Base-by-base conservation (phyloP, 2,113 vertebrate species). In the Herpetotheres cachinnans region DNA sequence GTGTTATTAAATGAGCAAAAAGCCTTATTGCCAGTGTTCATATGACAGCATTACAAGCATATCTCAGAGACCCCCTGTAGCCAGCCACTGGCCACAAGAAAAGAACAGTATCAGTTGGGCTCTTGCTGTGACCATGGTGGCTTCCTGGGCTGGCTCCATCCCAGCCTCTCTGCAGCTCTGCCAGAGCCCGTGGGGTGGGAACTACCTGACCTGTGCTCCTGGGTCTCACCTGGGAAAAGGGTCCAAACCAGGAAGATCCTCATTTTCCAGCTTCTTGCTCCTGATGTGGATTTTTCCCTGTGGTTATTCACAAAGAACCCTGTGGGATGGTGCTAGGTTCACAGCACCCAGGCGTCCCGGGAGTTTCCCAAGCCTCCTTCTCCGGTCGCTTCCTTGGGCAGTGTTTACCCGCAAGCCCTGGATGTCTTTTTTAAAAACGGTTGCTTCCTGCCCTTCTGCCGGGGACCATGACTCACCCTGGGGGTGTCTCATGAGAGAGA, bases 171-270 rank as follows among this genome's bases (percentile, higher is more conserved):
- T 6, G 3, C 19, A 52, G 26, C 36, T 56, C 59, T 63, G 52
- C 42, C 61, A 58, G 36, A 88, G 44, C 56, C 85, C 3, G 0
- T 13, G 36, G 14, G 21, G 21, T 36, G 46, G 67, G 34, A 79
- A 58, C 58, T 1, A 0, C 29, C 73, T 73, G 55, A 82, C 19
- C 50, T 50, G 34, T 34, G 14, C 63, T 79, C 7, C 2, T 8
- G 6, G 26, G 1, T 70, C 25, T 92, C 29, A 95, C 32, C 86
- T 72, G 92, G 47, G 46, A 86, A 86, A 55, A 95, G 32, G 38
- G 12, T 82, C 93, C 93, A 96, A 74, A 95, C n/a, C 32, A 87
- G 29, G 55, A 94, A 73, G 87, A 71, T 63, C 72, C 34, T 90
- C 86, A 93, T 96, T 44, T 61, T 87, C 40, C 78, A 76, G 42